These are phyloP conservation scores for Chunga burmeisteri DNA, from an alignment of 2,113 vertebrate genomes.

Conservation along the genomic window DNA sequence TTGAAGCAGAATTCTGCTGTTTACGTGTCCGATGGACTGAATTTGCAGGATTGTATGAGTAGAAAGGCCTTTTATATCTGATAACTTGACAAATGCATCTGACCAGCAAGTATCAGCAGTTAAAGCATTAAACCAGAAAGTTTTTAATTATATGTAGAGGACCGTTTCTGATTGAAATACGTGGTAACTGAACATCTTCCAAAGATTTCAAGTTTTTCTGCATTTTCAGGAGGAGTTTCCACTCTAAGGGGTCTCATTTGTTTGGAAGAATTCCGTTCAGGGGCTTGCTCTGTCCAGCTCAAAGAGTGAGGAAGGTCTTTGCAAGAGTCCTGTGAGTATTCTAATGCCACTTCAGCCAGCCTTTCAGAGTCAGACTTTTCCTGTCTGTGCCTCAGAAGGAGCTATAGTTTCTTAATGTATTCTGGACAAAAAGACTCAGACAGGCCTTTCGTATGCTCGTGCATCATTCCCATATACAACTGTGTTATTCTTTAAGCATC, in stretches of 20 bases:
- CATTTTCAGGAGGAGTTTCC: background rate
- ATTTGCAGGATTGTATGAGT: background rate
- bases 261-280: background rate
- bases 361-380: background rate
- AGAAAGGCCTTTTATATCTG: background rate
- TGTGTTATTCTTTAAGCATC: background rate
- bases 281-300: background rate
- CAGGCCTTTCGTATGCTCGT: background rate
- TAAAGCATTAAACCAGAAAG: background rate
- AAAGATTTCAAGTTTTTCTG: background rate
- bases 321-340: background rate
- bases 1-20: background rate
- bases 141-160: background rate
- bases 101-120: background rate
- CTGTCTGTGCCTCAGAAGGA: background rate
- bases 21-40: background rate
- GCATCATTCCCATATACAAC: background rate
- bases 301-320: background rate
- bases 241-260: background rate
- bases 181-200: background rate
- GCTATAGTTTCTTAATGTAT: background rate
- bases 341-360: background rate
- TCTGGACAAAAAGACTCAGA: background rate
- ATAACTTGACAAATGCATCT: background rate
- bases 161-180: background rate